A percentile compares a stretch with the other conserved stretches of the same genome.
Conservation (phyloP, 1,140 invertebrate genomes). For the Drosophila sturtevanti region DNA sequence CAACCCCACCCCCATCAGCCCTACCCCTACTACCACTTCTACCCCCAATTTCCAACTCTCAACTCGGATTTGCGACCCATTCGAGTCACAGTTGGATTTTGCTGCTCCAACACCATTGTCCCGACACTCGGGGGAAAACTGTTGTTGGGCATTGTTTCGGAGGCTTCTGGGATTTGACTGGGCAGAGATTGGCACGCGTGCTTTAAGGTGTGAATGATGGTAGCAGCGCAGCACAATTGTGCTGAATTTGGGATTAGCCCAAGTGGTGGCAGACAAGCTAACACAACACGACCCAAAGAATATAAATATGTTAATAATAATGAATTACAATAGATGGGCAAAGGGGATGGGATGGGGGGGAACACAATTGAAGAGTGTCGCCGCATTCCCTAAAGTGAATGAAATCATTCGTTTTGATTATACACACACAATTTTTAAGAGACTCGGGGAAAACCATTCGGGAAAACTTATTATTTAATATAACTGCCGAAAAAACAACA, state of each 20-base stretch:
- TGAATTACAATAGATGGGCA: constrained; percentile 60
- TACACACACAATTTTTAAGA: constrained; percentile 9
- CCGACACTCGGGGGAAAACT: constrained; percentile 28
- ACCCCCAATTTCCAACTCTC: neutral
- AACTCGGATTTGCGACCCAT: constrained; percentile 57
- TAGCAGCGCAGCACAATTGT: constrained; percentile 45
- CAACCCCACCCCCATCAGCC: neutral
- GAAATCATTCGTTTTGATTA: constrained; percentile 26
- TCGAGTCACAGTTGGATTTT: constrained; percentile 41
- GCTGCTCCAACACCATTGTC: constrained; percentile 48
- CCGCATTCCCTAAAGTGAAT: constrained; percentile 5
- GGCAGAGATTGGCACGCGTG: constrained; percentile 13
- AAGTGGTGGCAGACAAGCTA: neutral
- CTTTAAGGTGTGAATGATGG: constrained; percentile 72
- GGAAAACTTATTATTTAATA: constrained; percentile 27
- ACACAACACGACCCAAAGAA: constrained; percentile 11
- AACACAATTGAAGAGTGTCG: neutral
- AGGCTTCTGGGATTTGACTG: constrained; percentile 30
- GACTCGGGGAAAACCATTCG: constrained; percentile 6
- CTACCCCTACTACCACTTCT: neutral
- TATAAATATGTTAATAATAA: constrained; percentile 75
- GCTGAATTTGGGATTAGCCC: constrained; percentile 58
- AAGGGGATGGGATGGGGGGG: neutral
- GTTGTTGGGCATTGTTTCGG: constrained; percentile 5
- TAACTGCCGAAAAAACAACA: constrained; percentile 16